Conservation (phyloP, 2,797 vertebrate species). For the Platyrinchus mystaceus region DNA sequence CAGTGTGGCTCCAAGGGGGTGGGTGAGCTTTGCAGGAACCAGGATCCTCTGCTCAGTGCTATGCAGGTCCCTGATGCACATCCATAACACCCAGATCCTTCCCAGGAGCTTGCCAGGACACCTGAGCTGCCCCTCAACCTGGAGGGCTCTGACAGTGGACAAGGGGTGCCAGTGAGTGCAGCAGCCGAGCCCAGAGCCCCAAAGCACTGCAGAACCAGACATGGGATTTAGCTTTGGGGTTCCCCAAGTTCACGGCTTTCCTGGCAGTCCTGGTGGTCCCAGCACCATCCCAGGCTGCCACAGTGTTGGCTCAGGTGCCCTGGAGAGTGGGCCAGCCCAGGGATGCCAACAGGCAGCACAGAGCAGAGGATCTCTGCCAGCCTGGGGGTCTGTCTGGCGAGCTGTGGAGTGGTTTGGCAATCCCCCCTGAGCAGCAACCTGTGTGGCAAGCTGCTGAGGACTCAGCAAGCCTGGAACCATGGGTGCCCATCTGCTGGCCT, state of each 20-base stretch:
- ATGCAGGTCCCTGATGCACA: fast-evolving
- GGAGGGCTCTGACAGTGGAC: neutral
- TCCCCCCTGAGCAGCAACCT: neutral
- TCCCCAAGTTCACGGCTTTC: neutral
- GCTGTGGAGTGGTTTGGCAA: neutral
- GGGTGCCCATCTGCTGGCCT: slow-evolving; percentile 41
- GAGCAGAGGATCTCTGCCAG: slow-evolving; percentile 23
- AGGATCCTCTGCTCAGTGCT: fast-evolving
- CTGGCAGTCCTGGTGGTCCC: neutral
- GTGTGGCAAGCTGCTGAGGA: slow-evolving; percentile 42
- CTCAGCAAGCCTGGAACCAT: neutral
- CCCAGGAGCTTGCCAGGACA: fast-evolving
- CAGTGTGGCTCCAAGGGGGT: fast-evolving
- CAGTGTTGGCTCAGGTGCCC: fast-evolving
- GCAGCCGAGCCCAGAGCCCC: neutral
- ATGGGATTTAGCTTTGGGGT: neutral
- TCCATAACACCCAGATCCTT: neutral
- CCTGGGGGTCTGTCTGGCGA: neutral
- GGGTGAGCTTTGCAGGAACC: neutral
- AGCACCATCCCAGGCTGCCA: neutral
- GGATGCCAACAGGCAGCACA: neutral
- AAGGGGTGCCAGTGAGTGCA: fast-evolving
- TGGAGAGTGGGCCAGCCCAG: fast-evolving
- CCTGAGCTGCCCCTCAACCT: neutral
- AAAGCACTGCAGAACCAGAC: neutral